A percentile compares a stretch with the other conserved stretches of the same genome.
phyloP scores from a whole-genome alignment of 2,113 vertebrate species.

The Pongo pygmaeus region DNA sequence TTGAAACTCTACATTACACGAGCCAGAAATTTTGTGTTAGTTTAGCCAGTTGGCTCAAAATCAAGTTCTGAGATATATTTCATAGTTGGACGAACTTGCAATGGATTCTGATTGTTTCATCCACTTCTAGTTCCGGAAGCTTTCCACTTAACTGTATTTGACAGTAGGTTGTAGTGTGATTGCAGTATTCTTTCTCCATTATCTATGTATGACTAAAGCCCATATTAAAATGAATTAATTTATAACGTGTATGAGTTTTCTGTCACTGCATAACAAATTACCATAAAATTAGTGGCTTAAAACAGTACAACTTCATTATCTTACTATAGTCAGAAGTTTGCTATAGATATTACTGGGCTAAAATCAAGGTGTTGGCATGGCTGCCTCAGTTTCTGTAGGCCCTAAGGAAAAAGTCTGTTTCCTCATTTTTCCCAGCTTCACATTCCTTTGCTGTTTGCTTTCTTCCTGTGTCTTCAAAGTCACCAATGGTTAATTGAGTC shows the following conservation, averaged over 20 bases:
- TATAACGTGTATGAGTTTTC: not conserved
- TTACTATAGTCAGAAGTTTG: not conserved
- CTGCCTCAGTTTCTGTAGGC: not conserved
- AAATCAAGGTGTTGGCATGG: not conserved
- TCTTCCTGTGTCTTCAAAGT: not conserved
- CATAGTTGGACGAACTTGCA: not conserved
- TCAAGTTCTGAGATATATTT: not conserved
- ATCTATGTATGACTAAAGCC: not conserved
- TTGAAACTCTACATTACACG: not conserved
- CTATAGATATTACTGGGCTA: not conserved
- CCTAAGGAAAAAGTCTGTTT: not conserved
- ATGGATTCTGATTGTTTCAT: not conserved
- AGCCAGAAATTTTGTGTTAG: not conserved
- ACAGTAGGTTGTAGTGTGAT: not conserved
- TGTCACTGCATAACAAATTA: not conserved
- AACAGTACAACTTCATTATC: not conserved
- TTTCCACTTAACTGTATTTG: not conserved
- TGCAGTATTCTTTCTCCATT: not conserved
- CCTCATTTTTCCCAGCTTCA: not conserved
- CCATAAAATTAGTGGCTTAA: not conserved
- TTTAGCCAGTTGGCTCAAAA: not conserved
- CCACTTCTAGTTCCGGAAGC: not conserved
- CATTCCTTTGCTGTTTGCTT: not conserved
- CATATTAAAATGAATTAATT: not conserved
- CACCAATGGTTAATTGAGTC: not conserved